Base-by-base conservation (phyloP, 2,888 invertebrate genomes). In the Heliconius cydno region DNA sequence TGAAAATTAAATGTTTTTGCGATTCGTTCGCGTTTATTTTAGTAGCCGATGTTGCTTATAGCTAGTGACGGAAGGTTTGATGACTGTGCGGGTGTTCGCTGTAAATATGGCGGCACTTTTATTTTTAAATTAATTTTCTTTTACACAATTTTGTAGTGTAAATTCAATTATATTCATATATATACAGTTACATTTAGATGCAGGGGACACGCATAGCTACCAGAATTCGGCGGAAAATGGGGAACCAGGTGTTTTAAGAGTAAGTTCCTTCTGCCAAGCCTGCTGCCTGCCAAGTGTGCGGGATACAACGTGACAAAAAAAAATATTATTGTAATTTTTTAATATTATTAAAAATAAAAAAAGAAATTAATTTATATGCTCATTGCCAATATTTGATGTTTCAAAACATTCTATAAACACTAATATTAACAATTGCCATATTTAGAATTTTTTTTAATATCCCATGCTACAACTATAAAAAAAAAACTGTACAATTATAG, bases 31-130 rank as follows among this genome's bases (percentile, higher is more conserved):
- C 76, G 79, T 79, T 79, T 76, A 76, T 75, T 81, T 84, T 81
- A 76, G 81, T 80, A 79, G 80, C 75, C 79, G 81, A 57, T 66
- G 71, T 77, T 71, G 81, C 83, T 86, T 84, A 85, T 87, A 87
- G 85, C 79, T 85, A 86, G 52, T 90, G 89, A 90, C 87, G 78
- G 83, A 89, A 88, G 83, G 79, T 88, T 86, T 82, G 86, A 82
- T 82, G 82, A 81, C 77, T 83, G 67, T 73, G 65, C 57, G 82
- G 84, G 79, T 84, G 84, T 84, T 85, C 67, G 84, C 79, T 81
- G 83, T 77, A 74, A 84, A 79, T 80, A 80, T 70, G 63, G 60
- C 73, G 67, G 46, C 73, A 77, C 22, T 67, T 74, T 57, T 79
- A 76, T 74, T 79, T 65, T 72, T 25, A 38, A 76, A 38, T 13